phyloP scores from a whole-genome alignment of 1,140 invertebrate species.

The Meloidogyne hapla region DNA sequence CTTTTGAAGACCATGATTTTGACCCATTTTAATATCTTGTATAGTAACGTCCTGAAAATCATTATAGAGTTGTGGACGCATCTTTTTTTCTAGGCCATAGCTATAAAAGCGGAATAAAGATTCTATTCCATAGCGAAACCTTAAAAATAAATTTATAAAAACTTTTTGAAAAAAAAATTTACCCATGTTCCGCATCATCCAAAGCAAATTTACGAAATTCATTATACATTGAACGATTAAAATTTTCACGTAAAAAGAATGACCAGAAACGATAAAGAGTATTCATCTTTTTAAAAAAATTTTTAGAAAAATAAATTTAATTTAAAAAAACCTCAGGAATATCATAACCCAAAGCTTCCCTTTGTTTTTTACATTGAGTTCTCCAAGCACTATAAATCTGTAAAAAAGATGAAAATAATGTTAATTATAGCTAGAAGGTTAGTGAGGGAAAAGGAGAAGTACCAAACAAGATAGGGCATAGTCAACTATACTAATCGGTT shows the following conservation, averaged over 20 bases:
- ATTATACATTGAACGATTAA: conserved; percentile 95
- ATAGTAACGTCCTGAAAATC: conserved; percentile 93
- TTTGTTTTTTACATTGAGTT: conserved; percentile 65
- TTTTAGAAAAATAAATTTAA: neutral
- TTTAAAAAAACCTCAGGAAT: conserved; percentile 73
- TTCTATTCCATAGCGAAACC: conserved; percentile 76
- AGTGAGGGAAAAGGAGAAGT: neutral
- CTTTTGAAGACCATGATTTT: conserved; percentile 95
- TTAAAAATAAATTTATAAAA: conserved; percentile 42
- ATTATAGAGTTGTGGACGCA: conserved; percentile 84
- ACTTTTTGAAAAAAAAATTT: conserved; percentile 56
- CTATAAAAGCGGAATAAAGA: conserved; percentile 98
- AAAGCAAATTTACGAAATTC: conserved; percentile 85
- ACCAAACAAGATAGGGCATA: too few relatives aligned
- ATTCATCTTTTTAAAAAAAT: conserved; percentile 73
- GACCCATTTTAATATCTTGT: conserved; percentile 84
- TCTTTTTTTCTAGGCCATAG: conserved; percentile 92
- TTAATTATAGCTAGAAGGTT: too few relatives aligned
- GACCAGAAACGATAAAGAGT: conserved; percentile 98
- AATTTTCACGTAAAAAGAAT: conserved; percentile 96
- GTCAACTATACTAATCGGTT: too few relatives aligned
- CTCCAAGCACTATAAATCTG: conserved; percentile 58
- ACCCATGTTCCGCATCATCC: conserved; percentile 86
- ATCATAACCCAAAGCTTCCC: conserved; percentile 85
- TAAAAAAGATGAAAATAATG: conserved; percentile 24